Conservation (phyloP, 2,797 vertebrate genomes). For the Artibeus lituratus region DNA sequence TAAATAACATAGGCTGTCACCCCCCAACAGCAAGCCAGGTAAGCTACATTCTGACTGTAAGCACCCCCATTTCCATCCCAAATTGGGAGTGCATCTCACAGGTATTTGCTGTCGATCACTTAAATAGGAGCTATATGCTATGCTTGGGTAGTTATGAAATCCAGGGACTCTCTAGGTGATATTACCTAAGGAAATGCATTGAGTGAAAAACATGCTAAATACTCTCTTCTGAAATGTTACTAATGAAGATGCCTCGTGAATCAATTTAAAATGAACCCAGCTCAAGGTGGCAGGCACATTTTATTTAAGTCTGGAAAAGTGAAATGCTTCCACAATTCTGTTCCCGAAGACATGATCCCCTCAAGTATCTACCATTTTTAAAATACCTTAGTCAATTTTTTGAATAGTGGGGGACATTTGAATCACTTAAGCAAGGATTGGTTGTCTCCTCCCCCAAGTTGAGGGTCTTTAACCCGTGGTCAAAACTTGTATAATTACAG, state of each 20-base stretch:
- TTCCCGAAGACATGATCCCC: not conserved
- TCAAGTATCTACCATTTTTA: not conserved
- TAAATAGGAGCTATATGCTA: conserved; percentile 34
- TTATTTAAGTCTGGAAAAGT: not conserved
- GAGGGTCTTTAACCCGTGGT: not conserved
- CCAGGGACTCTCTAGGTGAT: not conserved
- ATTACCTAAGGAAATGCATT: conserved; percentile 3
- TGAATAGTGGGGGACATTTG: not conserved
- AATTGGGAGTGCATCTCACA: no score
- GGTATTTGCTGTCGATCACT: not conserved
- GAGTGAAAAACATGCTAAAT: not conserved
- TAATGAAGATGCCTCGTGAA: not conserved
- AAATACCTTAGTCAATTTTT: not conserved
- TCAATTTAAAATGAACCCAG: not conserved
- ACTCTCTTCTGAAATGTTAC: not conserved
- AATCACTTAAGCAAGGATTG: not conserved
- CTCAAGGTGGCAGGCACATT: not conserved
- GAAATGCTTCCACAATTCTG: not conserved
- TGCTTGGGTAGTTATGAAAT: conserved; percentile 45
- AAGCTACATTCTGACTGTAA: no score
- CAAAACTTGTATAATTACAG: not conserved
- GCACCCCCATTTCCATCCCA: no score
- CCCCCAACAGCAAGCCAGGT: no score
- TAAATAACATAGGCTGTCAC: no score
- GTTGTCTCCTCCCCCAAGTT: not conserved